Base-by-base conservation (phyloP, 1,140 invertebrate genomes). In the Vanessa tameamea region DNA sequence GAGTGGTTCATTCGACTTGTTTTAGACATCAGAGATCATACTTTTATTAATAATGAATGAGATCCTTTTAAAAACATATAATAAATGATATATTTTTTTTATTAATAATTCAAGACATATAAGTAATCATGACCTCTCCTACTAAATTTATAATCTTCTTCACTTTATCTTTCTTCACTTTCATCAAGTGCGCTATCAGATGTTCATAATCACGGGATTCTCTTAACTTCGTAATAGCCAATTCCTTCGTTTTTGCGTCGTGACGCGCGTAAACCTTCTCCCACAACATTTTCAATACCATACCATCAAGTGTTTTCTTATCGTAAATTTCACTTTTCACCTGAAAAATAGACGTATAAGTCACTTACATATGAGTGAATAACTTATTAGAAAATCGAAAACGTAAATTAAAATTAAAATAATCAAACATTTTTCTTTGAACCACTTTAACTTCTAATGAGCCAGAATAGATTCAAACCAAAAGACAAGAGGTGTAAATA, bases 221-320 rank as follows among this genome's bases (percentile, higher is more conserved):
- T 82, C 82, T 57, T 87, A 91, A 16, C 87, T 72, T 76, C 65
- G 82, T 87, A 8, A 91, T 89, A 0, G 83, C 82, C 14, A 76
- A 16, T 68, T 89, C 83, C 50, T 88, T 91, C 12, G 66, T 72
- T 80, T 84, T 80, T 8, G 77, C 63, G 43, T 88, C 85, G 23
- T 82, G 80, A 31, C 82, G 78, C 14, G 66, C 66, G 61, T 83
- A 91, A 2, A 89, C 85, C 80, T 87, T 88, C 0, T 87, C 83
- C 89, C 89, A 91, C 11, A 91, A 68, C 59, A 77, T 84, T 79
- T 87, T 89, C 37, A 91, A 75, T 12, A 90, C 53, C 87, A 91
- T 89, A 11, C 84, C 85, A 20, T 91, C 89, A 14, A 91, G 47
- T 1, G 82, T 84, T 79, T 85, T 87, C 51, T 76, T 84, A 50